Evolutionary conservation across 2,888 invertebrate genomes (phyloP).

Genomic region (Erpobdella octoculata): DNA sequence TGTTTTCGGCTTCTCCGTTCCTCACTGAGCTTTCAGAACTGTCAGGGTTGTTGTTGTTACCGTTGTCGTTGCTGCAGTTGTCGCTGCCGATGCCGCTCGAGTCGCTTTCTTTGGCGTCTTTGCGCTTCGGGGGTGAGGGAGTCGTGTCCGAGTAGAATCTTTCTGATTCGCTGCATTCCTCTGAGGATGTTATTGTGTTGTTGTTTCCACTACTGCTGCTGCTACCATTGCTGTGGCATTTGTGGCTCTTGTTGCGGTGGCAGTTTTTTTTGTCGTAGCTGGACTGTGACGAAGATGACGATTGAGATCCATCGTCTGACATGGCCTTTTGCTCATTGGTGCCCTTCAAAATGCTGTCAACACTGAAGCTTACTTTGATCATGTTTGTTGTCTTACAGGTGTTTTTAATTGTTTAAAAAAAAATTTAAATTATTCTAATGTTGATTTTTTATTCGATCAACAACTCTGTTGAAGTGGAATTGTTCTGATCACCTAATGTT

Average conservation of each 20-base stretch:
- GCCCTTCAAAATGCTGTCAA: conserved; percentile 14
- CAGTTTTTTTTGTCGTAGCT: conserved; percentile 12
- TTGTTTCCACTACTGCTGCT: background rate
- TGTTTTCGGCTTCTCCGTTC: background rate
- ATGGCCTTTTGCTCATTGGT: background rate
- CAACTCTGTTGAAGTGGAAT: too few relatives aligned
- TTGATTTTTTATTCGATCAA: too few relatives aligned
- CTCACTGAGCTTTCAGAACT: background rate
- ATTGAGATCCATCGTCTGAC: background rate
- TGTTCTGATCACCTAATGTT: too few relatives aligned
- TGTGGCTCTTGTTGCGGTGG: conserved; percentile 10
- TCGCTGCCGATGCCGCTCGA: conserved; percentile 1
- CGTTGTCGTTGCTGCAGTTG: conserved; percentile 7
- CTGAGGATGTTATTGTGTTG: background rate
- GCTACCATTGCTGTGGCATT: conserved; percentile 1
- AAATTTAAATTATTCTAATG: background rate
- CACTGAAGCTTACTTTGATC: conserved; percentile 15
- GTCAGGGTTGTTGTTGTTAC: background rate
- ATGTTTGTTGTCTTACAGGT: background rate
- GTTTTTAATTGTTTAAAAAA: background rate
- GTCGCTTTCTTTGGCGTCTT: background rate
- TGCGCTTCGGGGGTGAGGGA: conserved; percentile 9
- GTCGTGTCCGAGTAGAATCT: conserved; percentile 3
- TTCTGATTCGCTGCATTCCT: conserved; percentile 16
- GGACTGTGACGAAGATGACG: conserved; percentile 7